Conservation (phyloP, 1,140 invertebrate genomes). For the Brachionus rubens region DNA sequence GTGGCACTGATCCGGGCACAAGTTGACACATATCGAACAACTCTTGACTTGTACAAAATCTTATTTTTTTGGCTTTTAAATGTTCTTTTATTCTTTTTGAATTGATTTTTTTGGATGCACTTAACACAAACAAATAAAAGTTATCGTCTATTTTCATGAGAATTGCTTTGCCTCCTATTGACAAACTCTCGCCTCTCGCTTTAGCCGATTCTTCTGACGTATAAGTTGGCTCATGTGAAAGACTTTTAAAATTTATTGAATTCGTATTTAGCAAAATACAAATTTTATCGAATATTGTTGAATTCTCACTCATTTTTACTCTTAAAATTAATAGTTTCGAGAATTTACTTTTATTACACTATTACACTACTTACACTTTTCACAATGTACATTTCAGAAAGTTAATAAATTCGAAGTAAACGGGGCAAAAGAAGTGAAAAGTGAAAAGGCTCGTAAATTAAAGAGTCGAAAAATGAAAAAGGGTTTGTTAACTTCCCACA, state of each 20-base stretch:
- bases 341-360: no score
- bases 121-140: slow-evolving; percentile 32
- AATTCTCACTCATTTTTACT: neutral
- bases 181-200: slow-evolving; percentile 19
- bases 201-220: slow-evolving; percentile 33
- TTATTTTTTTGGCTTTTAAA: neutral
- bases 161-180: slow-evolving; percentile 44
- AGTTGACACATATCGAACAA: neutral
- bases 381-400: no score
- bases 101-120: slow-evolving; percentile 23
- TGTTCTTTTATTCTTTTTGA: slow-evolving; percentile 25
- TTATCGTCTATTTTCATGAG: slow-evolving; percentile 38
- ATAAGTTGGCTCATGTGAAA: slow-evolving; percentile 8
- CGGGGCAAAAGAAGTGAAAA: no score
- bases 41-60: slow-evolving; percentile 26
- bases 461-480: no score
- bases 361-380: no score
- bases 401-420: no score
- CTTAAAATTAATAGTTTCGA: no score
- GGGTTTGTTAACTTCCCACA: no score
- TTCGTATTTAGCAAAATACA: neutral
- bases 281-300: neutral
- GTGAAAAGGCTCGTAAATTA: no score
- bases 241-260: neutral
- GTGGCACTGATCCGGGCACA: slow-evolving; percentile 39